Conservation (phyloP, 1,140 invertebrate genomes). For the Lanistes nyassanus region DNA sequence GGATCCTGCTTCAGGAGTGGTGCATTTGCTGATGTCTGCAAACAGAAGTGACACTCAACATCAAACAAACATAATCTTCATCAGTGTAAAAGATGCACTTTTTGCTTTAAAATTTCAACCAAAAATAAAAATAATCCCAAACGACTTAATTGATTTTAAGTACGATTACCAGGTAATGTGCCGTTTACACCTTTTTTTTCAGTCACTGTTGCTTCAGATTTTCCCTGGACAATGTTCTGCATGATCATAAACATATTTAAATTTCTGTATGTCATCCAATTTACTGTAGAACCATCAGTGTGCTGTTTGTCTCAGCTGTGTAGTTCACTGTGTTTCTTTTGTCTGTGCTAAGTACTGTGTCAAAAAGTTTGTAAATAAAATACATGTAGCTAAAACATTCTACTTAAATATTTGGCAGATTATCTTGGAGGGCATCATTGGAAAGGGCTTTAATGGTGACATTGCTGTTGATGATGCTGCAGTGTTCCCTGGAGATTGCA, state of each 20-base stretch:
- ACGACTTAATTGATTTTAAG: neutral
- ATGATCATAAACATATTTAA: conserved; percentile 83
- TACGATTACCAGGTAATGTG: too few species aligned
- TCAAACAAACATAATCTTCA: too few species aligned
- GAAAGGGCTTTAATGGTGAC: conserved; percentile 42
- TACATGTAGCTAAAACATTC: neutral
- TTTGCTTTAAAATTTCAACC: neutral
- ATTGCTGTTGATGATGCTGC: conserved; percentile 61
- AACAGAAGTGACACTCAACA: too few species aligned
- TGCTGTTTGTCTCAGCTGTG: neutral
- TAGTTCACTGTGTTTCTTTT: conserved; percentile 24
- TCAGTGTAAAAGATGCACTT: too few species aligned
- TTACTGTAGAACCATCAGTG: conserved; percentile 30
- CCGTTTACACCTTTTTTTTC: too few species aligned
- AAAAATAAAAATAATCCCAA: neutral
- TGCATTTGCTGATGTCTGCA: too few species aligned
- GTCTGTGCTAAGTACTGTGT: too few species aligned
- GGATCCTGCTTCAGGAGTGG: too few species aligned
- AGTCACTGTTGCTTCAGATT: too few species aligned
- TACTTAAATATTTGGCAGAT: conserved; percentile 31
- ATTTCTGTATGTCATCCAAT: conserved; percentile 30
- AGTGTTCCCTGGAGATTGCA: conserved; percentile 50
- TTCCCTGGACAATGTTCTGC: too few species aligned
- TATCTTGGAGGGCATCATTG: conserved; percentile 37
- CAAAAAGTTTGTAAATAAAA: too few species aligned